A percentile compares a stretch with the other conserved stretches of the same genome.
phyloP scores from a whole-genome alignment of 2,113 vertebrate genomes.

The Halichoeres trimaculatus region DNA sequence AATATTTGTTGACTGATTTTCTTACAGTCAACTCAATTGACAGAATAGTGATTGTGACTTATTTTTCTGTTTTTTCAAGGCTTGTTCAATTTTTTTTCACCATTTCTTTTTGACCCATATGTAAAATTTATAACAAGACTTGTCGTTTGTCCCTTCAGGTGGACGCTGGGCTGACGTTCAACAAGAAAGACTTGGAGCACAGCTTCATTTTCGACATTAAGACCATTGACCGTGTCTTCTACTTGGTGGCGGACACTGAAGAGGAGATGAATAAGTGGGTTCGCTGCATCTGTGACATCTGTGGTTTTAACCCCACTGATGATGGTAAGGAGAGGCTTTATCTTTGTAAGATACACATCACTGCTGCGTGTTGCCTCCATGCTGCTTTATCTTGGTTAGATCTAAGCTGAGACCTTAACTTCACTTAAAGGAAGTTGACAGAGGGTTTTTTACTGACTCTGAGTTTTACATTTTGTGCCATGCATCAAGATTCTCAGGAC shows the following conservation, averaged over 20 bases:
- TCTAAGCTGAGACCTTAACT: not conserved
- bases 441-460: too few species aligned
- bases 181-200: conserved; percentile 99
- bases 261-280: conserved; percentile 99
- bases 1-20: not conserved
- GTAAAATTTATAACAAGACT: not conserved
- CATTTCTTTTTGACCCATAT: not conserved
- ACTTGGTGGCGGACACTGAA: conserved; percentile 97
- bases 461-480: too few species aligned
- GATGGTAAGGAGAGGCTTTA: conserved; percentile 85
- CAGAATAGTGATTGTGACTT: too few species aligned
- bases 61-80: too few species aligned
- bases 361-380: not conserved
- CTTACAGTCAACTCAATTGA: too few species aligned
- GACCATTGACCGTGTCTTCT: conserved; percentile 97
- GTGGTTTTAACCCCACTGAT: conserved; percentile 98
- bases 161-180: conserved; percentile 96
- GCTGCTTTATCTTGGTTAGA: not conserved
- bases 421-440: too few species aligned
- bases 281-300: conserved; percentile 98
- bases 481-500: too few species aligned
- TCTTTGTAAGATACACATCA: not conserved
- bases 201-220: conserved; percentile 99
- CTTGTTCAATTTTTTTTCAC: too few species aligned
- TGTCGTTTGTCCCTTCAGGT: conserved; percentile 77